Evolutionary conservation across 2,797 vertebrate species (phyloP).

Genomic region (Sardinella longiceps): DNA sequence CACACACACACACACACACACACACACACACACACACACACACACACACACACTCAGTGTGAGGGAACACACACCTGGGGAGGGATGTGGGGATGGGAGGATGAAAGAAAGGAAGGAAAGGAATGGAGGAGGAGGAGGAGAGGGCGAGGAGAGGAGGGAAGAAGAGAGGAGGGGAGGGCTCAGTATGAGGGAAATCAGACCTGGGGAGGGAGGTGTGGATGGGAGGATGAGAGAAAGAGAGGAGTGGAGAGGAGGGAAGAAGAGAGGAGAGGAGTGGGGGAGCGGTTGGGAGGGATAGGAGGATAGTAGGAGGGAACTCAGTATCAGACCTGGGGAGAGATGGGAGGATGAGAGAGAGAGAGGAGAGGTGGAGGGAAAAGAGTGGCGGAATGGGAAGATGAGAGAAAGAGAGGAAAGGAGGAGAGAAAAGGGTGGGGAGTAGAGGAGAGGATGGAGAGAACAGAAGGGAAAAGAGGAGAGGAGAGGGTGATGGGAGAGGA

Average conservation of each 20-base stretch:
- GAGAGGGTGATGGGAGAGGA: background rate
- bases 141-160: too few species aligned
- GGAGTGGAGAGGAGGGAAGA: background rate
- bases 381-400: constrained; percentile 25
- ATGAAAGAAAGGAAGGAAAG: background rate
- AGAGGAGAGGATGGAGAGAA: background rate
- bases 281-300: too few species aligned
- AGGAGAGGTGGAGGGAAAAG: background rate
- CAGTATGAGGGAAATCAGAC: background rate
- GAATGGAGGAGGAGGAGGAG: background rate
- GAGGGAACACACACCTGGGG: constrained; percentile 51
- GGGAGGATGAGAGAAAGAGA: background rate
- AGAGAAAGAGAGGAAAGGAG: background rate
- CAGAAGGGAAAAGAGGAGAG: background rate
- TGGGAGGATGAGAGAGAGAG: too few species aligned
- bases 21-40: too few species aligned
- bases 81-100: background rate
- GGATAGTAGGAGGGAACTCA: too few species aligned
- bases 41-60: constrained; percentile 50
- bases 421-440: constrained; percentile 12
- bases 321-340: too few species aligned
- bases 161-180: too few species aligned
- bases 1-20: background rate
- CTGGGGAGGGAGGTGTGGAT: background rate
- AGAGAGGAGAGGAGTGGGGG: background rate